phyloP scores from a whole-genome alignment of 2,888 invertebrate genomes.

The Ypsolopha scabrella region DNA sequence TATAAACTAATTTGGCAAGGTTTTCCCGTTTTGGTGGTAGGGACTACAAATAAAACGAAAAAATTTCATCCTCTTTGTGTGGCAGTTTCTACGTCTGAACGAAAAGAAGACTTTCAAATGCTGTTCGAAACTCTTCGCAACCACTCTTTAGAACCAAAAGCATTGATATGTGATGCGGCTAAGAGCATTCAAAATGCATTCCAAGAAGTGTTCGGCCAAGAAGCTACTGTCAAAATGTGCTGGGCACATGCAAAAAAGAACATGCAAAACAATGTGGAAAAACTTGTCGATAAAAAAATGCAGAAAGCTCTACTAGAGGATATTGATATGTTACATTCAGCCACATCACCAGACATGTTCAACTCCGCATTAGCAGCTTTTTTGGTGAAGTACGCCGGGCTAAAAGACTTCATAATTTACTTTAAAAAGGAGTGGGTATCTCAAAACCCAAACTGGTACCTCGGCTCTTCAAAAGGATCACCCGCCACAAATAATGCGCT shows the following conservation, averaged over 20 bases:
- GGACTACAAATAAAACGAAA: constrained; percentile 13
- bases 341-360: neutral
- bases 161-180: too few relatives aligned
- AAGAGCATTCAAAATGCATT: too few relatives aligned
- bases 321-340: neutral
- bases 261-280: neutral
- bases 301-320: neutral
- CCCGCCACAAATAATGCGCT: too few relatives aligned
- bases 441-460: too few relatives aligned
- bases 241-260: constrained; percentile 4
- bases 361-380: neutral
- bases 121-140: too few relatives aligned
- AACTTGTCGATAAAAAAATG: neutral
- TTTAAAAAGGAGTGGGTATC: too few relatives aligned
- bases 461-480: too few relatives aligned
- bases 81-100: constrained; percentile 11
- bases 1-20: constrained; percentile 17
- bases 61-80: constrained; percentile 13
- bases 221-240: constrained; percentile 5
- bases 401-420: too few relatives aligned
- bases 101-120: constrained; percentile 12
- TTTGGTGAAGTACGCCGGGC: too few relatives aligned
- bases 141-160: too few relatives aligned
- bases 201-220: constrained; percentile 4
- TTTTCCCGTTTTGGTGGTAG: constrained; percentile 13